Conservation (phyloP, 2,888 invertebrate genomes). For the Odontocolon sp. region DNA sequence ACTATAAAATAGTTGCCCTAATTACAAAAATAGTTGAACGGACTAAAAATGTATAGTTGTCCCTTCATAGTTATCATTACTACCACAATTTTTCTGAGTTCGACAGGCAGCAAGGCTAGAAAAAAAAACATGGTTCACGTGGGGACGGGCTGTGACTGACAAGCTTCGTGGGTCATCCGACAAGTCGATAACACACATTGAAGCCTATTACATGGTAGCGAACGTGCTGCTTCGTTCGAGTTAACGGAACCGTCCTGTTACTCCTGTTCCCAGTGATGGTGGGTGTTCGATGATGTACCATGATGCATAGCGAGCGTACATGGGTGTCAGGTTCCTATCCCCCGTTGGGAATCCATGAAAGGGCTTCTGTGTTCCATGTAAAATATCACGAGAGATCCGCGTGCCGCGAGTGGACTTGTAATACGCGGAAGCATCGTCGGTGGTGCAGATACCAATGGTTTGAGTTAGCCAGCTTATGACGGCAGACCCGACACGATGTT, state of each 20-base stretch:
- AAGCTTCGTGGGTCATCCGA: constrained; percentile 69
- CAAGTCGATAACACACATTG: constrained; percentile 67
- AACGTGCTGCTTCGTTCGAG: constrained; percentile 64
- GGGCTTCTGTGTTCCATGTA: constrained; percentile 71
- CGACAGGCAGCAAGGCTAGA: too few species aligned
- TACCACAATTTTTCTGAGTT: too few species aligned
- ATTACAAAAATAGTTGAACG: too few species aligned
- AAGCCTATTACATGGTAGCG: constrained; percentile 70
- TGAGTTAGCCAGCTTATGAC: constrained; percentile 6
- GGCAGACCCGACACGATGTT: background rate
- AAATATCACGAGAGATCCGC: constrained; percentile 52
- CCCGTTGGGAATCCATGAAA: constrained; percentile 68
- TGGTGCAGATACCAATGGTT: constrained; percentile 32
- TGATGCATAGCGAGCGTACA: constrained; percentile 65
- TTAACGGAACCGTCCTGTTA: constrained; percentile 66
- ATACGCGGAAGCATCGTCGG: constrained; percentile 25
- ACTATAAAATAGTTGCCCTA: too few species aligned
- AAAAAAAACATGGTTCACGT: constrained; percentile 36
- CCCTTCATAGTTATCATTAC: too few species aligned
- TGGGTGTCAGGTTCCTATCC: constrained; percentile 72
- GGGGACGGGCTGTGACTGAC: constrained; percentile 67
- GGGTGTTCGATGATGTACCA: constrained; percentile 71
- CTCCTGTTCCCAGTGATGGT: constrained; percentile 41
- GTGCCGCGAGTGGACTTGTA: constrained; percentile 49
- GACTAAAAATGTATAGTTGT: too few species aligned